Evolutionary conservation across 2,797 vertebrate species (phyloP).

Genomic region (Poeciliopsis presidionis): DNA sequence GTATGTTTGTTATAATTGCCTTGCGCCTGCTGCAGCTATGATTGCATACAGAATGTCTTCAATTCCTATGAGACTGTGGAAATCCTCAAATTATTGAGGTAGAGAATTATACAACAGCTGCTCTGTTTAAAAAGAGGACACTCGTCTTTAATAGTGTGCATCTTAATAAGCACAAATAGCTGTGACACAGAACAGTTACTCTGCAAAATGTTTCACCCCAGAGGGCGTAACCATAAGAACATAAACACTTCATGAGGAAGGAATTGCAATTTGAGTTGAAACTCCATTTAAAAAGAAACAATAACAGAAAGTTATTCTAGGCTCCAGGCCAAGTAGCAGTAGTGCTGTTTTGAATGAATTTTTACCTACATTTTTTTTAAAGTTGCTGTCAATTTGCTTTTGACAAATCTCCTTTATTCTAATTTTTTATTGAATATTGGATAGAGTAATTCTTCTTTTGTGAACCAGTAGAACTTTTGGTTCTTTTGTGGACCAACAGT

Average conservation of each 20-base stretch:
- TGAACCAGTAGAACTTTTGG: no score
- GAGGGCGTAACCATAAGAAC: constrained; percentile 44
- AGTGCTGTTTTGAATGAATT: background rate
- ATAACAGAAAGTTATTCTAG: constrained; percentile 5
- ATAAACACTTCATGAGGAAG: constrained; percentile 45
- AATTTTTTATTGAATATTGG: background rate
- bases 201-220: constrained; percentile 48
- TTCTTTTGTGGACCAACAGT: no score
- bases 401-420: background rate
- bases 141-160: constrained; percentile 65
- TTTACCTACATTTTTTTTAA: background rate
- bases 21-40: constrained; percentile 67
- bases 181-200: constrained; percentile 57
- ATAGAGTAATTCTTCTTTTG: background rate
- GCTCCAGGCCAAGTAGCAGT: constrained; percentile 12
- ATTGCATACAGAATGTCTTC: constrained; percentile 69
- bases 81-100: constrained; percentile 75
- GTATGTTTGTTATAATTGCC: constrained; percentile 71
- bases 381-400: constrained; percentile 9
- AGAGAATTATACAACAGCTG: constrained; percentile 77
- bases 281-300: constrained; percentile 24
- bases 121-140: constrained; percentile 66
- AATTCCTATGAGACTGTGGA: constrained; percentile 69
- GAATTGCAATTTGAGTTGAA: constrained; percentile 43
- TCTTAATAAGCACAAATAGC: constrained; percentile 73